Percentiles rank a stretch among this genome's conserved stretches.
These are phyloP conservation scores for Drosophila pallidifrons DNA, from an alignment of 1,140 invertebrate genomes.

Conservation along the genomic window DNA sequence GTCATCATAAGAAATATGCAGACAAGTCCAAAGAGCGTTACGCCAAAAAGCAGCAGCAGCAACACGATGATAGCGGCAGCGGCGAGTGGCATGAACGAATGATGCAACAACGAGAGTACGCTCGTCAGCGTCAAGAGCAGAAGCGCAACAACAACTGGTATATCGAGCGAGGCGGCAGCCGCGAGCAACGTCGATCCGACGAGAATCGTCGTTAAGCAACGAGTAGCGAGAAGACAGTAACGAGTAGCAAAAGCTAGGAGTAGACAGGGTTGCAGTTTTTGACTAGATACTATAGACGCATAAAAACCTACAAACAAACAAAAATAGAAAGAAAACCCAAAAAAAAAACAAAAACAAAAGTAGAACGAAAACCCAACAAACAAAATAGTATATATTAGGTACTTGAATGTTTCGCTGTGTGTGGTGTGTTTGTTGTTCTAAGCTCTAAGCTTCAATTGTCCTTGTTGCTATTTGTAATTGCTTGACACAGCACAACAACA, in stretches of 20 bases:
- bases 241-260: background rate
- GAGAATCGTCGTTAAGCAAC: slow-evolving; percentile 41
- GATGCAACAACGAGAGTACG: slow-evolving; percentile 75
- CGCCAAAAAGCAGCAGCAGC: slow-evolving; percentile 11
- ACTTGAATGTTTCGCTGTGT: slow-evolving; percentile 20
- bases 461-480: slow-evolving; percentile 19
- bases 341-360: background rate
- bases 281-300: background rate
- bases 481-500: slow-evolving; percentile 4
- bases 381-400: slow-evolving; percentile 6
- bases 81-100: slow-evolving; percentile 74
- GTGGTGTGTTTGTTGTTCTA: slow-evolving; percentile 25
- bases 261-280: background rate
- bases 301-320: background rate
- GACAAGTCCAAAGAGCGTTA: slow-evolving; percentile 33
- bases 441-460: slow-evolving; percentile 12
- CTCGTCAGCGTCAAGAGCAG: slow-evolving; percentile 60
- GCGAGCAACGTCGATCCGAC: slow-evolving; percentile 65
- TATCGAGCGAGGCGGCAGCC: slow-evolving; percentile 68
- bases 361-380: background rate
- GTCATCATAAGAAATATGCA: background rate
- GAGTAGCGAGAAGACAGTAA: background rate
- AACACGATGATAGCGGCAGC: slow-evolving; percentile 52
- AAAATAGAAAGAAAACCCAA: background rate
- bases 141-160: slow-evolving; percentile 74